Evolutionary conservation across 1,140 invertebrate genomes (phyloP), one percentile per base, ranked within the genome.

Genomic region (Temnothorax longispinosus): DNA sequence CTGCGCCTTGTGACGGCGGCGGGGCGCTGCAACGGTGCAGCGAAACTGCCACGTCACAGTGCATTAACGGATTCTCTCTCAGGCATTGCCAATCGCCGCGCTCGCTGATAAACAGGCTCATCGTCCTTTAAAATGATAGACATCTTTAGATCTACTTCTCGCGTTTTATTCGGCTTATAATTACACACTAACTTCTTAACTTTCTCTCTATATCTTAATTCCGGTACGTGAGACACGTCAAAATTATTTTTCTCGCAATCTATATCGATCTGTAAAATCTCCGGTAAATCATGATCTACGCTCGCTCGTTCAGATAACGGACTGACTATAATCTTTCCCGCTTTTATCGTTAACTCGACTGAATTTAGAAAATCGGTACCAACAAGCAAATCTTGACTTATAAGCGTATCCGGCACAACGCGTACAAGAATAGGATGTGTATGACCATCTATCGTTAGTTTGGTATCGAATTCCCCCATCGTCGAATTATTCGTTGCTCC

Each of bases 291-390:
- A 38, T 21, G 7, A 41, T 85, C 27, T 41, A 0, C 7, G 1
- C 10, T 7, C 15, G 15, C 18, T n/a, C 4, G 8, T 13, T 76
- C 15, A 4, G n/a, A 32, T 8, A 38, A 32, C 47, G 13, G 18
- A 15, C 13, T n/a, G 11, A 85, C 56, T 50, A 62, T 21, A 18
- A 78, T n/a, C 1, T 50, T 64, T 10, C 60, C 71, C 1, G 52
- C 3, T 13, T 65, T 44, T 5, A 67, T 58, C 0, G 3, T 67
- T 27, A 67, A 41, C 7, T 85, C n/a, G 0, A 77, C 52, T 0
- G 1, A 35, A 13, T 69, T 58, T 27, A 85, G 6, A 69, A 85
- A 85, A 38, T 85, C 62, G 15, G 15, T 69, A 21, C 84, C 74
- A 0, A 86, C 3, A 2, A 85, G 1, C 0, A 85, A 27, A 32